A percentile compares a stretch with the other conserved stretches of the same genome.
phyloP scores from a whole-genome alignment of 2,113 vertebrate species.

The Odontophorus gujanensis region DNA sequence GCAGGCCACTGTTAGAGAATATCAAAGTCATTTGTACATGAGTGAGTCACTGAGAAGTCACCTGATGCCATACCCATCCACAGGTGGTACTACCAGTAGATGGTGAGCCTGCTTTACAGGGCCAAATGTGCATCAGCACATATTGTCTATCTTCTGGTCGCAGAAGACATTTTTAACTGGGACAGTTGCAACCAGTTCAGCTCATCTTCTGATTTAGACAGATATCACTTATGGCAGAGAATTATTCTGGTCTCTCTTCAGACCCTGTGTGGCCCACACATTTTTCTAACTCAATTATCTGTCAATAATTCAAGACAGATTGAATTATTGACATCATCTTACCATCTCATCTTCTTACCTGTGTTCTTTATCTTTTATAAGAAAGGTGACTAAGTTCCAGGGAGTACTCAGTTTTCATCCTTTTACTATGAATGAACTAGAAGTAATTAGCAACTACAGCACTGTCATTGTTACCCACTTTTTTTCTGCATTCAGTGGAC shows the following conservation, averaged over 20 bases:
- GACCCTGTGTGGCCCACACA: rapidly evolving
- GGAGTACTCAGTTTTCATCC: background rate
- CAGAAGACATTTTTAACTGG: background rate
- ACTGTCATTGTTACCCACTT: background rate
- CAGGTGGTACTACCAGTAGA: background rate
- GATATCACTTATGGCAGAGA: background rate
- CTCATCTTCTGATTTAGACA: background rate
- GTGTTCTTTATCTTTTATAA: background rate
- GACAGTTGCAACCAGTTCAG: background rate
- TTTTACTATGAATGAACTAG: background rate
- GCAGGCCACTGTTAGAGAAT: background rate
- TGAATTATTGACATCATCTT: too few relatives aligned
- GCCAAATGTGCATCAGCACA: background rate
- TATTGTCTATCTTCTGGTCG: background rate
- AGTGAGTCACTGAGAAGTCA: background rate
- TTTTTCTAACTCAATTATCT: background rate
- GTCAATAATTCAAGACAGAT: background rate
- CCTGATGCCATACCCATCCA: background rate
- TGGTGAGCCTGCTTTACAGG: rapidly evolving
- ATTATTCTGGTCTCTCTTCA: background rate
- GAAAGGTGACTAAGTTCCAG: background rate
- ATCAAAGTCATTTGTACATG: background rate
- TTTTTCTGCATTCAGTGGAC: background rate
- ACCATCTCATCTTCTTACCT: background rate
- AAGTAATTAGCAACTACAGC: background rate